Evolutionary conservation across 2,888 invertebrate genomes (phyloP).

Genomic region (Hipparchia semele): DNA sequence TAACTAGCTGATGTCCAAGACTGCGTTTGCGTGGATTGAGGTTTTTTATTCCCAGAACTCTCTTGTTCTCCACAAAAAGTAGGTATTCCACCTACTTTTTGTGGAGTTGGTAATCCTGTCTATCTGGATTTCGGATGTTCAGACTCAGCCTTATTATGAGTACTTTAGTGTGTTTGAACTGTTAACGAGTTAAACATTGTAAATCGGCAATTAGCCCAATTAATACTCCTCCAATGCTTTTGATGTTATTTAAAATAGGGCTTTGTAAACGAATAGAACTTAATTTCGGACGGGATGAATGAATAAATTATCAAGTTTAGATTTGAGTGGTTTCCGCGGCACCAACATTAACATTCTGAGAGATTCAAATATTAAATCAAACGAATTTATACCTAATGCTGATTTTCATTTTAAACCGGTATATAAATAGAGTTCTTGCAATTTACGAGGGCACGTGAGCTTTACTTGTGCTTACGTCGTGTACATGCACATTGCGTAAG

Average conservation of each 20-base stretch:
- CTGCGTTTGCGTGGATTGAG: no score
- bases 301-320: conserved; percentile 33
- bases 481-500: no score
- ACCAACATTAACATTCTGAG: conserved; percentile 26
- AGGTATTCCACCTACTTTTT: no score
- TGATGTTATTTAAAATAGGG: conserved; percentile 20
- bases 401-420: not conserved
- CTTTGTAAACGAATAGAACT: conserved; percentile 16
- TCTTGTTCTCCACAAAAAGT: no score
- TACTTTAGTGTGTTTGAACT: not conserved
- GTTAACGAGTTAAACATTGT: conserved; percentile 15
- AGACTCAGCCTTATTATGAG: not conserved
- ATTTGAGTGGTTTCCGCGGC: conserved; percentile 16
- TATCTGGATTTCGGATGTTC: no score
- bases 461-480: no score
- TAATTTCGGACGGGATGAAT: conserved; percentile 26
- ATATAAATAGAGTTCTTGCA: no score
- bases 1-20: no score
- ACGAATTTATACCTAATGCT: conserved; percentile 16
- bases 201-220: conserved; percentile 5
- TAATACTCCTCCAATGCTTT: conserved; percentile 10
- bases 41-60: no score
- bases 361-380: conserved; percentile 29
- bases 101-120: no score
- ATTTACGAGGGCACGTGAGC: no score